phyloP scores from a whole-genome alignment of 2,797 vertebrate genomes.

The Acrocephalus scirpaceus region DNA sequence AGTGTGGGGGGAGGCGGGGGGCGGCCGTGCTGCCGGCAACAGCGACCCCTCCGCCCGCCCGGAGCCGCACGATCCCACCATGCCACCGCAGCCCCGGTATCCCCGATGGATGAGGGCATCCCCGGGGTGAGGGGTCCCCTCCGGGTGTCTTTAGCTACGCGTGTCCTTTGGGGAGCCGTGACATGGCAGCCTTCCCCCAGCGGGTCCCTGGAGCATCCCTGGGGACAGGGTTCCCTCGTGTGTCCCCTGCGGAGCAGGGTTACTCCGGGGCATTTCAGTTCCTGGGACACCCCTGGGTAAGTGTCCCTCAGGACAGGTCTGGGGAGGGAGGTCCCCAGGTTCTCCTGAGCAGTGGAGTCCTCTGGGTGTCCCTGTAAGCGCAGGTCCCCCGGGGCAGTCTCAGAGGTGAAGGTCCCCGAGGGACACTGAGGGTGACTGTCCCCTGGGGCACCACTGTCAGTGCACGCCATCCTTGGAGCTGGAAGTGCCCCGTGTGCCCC shows the following conservation, averaged over 20 bases:
- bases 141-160: neutral
- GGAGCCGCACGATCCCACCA: neutral
- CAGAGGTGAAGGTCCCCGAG: neutral
- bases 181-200: too few species aligned
- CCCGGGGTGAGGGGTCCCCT: rapidly evolving
- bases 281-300: neutral
- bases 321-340: neutral
- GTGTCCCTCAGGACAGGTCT: neutral
- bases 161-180: neutral
- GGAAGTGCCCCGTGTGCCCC: neutral
- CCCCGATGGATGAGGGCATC: neutral
- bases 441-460: rapidly evolving
- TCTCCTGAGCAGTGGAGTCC: neutral
- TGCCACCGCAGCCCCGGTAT: neutral
- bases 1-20: slow-evolving; percentile 26
- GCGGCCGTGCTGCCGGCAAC: slow-evolving; percentile 42
- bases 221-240: neutral
- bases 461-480: neutral
- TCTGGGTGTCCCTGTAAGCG: too few species aligned
- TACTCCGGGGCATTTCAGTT: neutral
- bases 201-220: neutral
- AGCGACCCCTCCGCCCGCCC: slow-evolving; percentile 60
- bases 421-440: neutral
- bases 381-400: too few species aligned
- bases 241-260: neutral